phyloP scores from a whole-genome alignment of 2,888 invertebrate genomes.

The Tenthredo livida region DNA sequence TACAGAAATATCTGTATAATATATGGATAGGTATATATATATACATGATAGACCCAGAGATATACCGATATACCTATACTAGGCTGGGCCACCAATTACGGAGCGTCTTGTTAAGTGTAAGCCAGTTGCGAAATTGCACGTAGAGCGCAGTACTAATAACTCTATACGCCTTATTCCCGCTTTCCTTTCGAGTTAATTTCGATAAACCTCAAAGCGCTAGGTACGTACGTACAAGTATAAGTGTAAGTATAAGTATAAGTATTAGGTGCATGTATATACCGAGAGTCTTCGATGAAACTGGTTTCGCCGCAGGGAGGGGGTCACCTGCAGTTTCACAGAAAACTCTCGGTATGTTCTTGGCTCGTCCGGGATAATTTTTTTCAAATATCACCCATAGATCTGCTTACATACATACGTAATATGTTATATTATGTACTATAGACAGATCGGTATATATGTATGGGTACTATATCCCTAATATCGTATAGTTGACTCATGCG shows the following conservation, averaged over 20 bases:
- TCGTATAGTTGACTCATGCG: slow-evolving; percentile 4
- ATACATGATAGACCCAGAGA: neutral
- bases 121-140: neutral
- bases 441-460: neutral
- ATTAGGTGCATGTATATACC: neutral
- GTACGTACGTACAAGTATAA: too few relatives aligned
- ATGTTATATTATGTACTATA: neutral
- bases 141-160: neutral
- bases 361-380: too few relatives aligned
- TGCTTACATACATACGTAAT: too few relatives aligned
- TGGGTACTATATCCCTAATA: neutral
- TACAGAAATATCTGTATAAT: neutral
- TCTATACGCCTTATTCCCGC: neutral
- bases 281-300: too few relatives aligned
- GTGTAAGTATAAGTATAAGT: neutral
- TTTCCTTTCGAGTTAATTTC: slow-evolving; percentile 3
- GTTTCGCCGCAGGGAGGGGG: too few relatives aligned
- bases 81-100: slow-evolving; percentile 28
- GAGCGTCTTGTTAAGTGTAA: slow-evolving; percentile 10
- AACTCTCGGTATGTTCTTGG: too few relatives aligned
- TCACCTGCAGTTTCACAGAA: too few relatives aligned
- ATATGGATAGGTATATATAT: neutral
- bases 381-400: too few relatives aligned
- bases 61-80: neutral
- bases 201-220: neutral